phyloP scores from a whole-genome alignment of 2,797 vertebrate species.

The Leptatherina wallacei region DNA sequence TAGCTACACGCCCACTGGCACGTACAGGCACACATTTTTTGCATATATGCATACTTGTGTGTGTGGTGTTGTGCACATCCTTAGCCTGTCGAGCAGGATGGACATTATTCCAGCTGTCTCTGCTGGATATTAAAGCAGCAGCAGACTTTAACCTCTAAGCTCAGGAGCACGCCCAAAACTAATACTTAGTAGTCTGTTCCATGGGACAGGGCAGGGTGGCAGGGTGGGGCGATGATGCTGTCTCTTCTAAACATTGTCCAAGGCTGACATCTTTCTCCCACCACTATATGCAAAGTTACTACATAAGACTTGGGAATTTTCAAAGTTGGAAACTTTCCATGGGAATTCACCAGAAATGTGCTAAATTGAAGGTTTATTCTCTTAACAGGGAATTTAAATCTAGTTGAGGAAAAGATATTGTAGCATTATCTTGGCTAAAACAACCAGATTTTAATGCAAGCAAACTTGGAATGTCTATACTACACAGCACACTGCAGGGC shows the following conservation, averaged over 20 bases:
- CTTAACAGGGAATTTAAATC: no score
- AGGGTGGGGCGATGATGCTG: conserved; percentile 23
- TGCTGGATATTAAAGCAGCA: conserved; percentile 35
- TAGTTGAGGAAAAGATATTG: no score
- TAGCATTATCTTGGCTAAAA: no score
- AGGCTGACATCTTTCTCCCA: conserved; percentile 4
- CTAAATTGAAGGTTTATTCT: no score
- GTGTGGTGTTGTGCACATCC: conserved; percentile 6
- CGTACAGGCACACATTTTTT: conserved; percentile 6
- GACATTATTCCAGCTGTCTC: conserved; percentile 30
- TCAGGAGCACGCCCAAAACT: conserved; percentile 43
- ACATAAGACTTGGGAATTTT: not conserved
- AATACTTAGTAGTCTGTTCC: conserved; percentile 12
- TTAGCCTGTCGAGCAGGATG: not conserved
- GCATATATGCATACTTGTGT: conserved; percentile 10
- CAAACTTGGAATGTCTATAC: no score
- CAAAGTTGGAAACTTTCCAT: no score
- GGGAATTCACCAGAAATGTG: no score
- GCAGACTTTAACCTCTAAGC: conserved; percentile 40
- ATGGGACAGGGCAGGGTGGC: conserved; percentile 25
- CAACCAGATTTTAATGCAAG: no score
- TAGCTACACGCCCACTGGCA: conserved; percentile 12
- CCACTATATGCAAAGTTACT: not conserved
- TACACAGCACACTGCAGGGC: no score
- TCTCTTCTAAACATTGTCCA: conserved; percentile 10